Percentiles rank a stretch among this genome's conserved stretches.
Evolutionary conservation across 2,113 vertebrate species (phyloP).

Genomic region (Aepyceros melampus): DNA sequence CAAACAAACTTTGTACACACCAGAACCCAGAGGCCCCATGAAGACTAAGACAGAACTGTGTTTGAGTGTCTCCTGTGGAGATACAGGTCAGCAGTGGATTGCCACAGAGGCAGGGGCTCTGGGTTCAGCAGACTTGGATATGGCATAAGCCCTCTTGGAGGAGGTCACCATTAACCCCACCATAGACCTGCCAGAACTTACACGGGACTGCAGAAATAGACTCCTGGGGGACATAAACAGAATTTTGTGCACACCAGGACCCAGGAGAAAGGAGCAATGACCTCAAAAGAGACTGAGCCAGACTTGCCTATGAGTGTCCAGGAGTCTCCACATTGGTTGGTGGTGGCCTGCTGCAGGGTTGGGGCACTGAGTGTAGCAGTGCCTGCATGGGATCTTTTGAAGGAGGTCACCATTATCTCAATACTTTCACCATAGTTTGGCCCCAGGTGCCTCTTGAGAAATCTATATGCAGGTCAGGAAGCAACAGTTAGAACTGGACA

Average conservation of each 20-base stretch:
- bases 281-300: background rate
- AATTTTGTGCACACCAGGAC: background rate
- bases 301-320: background rate
- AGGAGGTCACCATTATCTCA: background rate
- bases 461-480: background rate
- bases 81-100: background rate
- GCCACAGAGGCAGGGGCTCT: background rate
- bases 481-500: background rate
- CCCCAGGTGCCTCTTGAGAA: background rate
- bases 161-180: background rate
- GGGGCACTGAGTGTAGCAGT: background rate
- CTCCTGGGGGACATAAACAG: background rate
- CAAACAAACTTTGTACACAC: background rate
- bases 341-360: background rate
- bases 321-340: background rate
- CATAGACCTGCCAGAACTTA: background rate
- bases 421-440: background rate
- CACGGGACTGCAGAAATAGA: background rate
- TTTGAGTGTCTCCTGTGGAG: background rate
- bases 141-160: background rate
- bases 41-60: background rate
- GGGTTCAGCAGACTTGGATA: background rate
- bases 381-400: background rate
- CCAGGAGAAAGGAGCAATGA: background rate
- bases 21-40: background rate